Evolutionary conservation across 1,140 invertebrate species (phyloP), one percentile per base, ranked within the genome.

Genomic region (Eumaeus atala): DNA sequence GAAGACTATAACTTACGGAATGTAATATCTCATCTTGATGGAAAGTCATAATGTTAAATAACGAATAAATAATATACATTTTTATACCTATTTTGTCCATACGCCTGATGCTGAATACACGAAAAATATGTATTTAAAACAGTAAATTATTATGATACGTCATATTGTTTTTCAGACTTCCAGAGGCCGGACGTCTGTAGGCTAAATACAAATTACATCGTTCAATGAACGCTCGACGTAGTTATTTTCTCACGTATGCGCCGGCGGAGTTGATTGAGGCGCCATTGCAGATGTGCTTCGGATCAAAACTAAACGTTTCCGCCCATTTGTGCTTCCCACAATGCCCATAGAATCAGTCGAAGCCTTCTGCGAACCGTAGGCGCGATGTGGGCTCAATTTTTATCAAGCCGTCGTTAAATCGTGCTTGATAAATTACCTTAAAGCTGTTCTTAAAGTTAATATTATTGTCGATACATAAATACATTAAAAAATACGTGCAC

Each of bases 221-320:
- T 54, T 28, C 21, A 28, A 28, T 28, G 21, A 28, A 6, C 21
- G 21, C 21, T n/a, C n/a, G n/a, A 16, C 21, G 4, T 21, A n/a
- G 34, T 36, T 28, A 83, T 80, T 82, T 81, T 82, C 76, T 83
- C 81, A 85, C 76, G 76, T 77, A 72, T 80, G 75, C 76, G 79
- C 77, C 77, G 71, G 65, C 61, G 61, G 52, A 59, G 17, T 12
- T 44, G 40, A 16, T 17, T 16, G 17, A 76, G 75, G 78, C 81
- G 77, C 81, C 75, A 62, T 71, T 68, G 72, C 75, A 74, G 65
- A 61, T 61, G 56, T 58, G 59, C 61, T 59, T 58, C 57, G 63
- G 66, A 56, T 56, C 53, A 56, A 60, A 69, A 61, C 64, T 58
- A 57, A 61, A 58, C 64, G 62, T 73, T 76, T 77, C 77, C 78